Evolutionary conservation across 2,888 invertebrate species (phyloP).

Genomic region (Heteropelma amictum): DNA sequence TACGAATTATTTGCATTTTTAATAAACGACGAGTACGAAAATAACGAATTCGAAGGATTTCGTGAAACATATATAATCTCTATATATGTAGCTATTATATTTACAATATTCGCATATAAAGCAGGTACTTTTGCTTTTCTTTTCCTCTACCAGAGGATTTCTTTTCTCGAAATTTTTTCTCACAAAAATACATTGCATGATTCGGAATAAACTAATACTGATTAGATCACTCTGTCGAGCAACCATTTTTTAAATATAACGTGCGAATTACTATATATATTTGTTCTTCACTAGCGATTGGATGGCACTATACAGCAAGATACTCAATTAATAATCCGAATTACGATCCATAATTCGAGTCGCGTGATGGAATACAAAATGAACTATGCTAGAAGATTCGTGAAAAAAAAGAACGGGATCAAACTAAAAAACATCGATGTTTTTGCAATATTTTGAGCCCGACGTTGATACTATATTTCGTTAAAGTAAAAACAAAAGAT

Average conservation of each 20-base stretch:
- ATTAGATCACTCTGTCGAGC: constrained; percentile 5
- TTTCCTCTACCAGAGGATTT: not conserved
- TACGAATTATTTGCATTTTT: not conserved
- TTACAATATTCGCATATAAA: constrained; percentile 47
- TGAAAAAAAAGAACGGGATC: no score
- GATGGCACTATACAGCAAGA: constrained; percentile 40
- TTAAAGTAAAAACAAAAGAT: no score
- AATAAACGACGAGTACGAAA: not conserved
- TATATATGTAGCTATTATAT: constrained; percentile 18
- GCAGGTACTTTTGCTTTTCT: constrained; percentile 37
- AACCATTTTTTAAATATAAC: not conserved
- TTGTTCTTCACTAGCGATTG: not conserved
- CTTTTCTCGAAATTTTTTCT: constrained; percentile 2
- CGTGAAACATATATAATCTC: constrained; percentile 7
- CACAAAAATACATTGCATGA: constrained; percentile 34
- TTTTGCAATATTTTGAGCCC: not conserved
- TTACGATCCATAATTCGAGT: not conserved
- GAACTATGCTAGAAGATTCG: not conserved
- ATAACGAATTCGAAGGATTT: not conserved
- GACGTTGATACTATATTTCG: no score
- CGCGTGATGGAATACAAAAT: not conserved
- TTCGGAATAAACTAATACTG: constrained; percentile 39
- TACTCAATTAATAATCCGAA: no score
- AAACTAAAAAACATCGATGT: no score
- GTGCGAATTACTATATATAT: not conserved